Evolutionary conservation across 2,888 invertebrate genomes (phyloP).

Genomic region (Macropis europaea): DNA sequence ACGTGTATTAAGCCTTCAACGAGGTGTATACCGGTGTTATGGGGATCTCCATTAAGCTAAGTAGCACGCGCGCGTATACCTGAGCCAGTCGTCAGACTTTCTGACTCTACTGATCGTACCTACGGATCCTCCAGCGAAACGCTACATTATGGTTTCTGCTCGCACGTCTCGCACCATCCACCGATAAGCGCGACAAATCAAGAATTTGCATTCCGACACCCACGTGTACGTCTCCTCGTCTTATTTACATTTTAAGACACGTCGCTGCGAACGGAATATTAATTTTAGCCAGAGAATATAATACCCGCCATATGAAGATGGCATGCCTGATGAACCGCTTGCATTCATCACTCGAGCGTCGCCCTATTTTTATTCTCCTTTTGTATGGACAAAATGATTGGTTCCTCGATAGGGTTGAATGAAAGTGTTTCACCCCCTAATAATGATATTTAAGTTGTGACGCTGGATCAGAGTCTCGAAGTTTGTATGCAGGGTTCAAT

Average conservation of each 20-base stretch:
- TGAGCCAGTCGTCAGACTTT: neutral
- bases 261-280: constrained; percentile 44
- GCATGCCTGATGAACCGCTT: constrained; percentile 42
- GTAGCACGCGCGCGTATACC: constrained; percentile 12
- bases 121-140: constrained; percentile 14
- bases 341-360: constrained; percentile 44
- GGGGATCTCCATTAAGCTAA: constrained; percentile 44
- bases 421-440: too few relatives aligned
- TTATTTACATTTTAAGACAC: constrained; percentile 62
- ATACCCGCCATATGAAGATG: constrained; percentile 40
- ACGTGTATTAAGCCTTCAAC: constrained; percentile 61
- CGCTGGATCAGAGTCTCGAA: too few relatives aligned
- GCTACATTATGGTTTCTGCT: constrained; percentile 39
- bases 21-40: constrained; percentile 48
- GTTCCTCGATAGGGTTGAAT: too few relatives aligned
- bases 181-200: constrained; percentile 59
- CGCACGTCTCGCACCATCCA: constrained; percentile 10
- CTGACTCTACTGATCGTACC: neutral
- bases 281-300: constrained; percentile 43
- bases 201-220: constrained; percentile 58
- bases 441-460: too few relatives aligned
- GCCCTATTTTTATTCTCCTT: constrained; percentile 26
- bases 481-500: too few relatives aligned
- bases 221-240: constrained; percentile 36
- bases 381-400: too few relatives aligned